These are phyloP conservation scores for Pluvialis apricaria DNA, from an alignment of 2,113 vertebrate genomes.

Conservation along the genomic window DNA sequence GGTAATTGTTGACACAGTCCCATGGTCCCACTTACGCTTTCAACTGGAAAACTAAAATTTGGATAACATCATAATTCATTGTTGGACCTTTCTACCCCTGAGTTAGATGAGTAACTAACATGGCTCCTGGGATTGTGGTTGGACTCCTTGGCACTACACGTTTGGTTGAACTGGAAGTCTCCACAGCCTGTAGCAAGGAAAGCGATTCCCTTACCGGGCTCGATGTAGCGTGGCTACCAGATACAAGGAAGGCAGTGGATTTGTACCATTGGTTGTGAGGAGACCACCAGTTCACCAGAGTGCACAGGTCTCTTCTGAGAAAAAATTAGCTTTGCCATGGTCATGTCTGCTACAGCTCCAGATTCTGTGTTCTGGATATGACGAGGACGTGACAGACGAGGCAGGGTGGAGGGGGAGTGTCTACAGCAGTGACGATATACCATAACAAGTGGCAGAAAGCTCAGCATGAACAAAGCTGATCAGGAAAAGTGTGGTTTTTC, in stretches of 20 bases:
- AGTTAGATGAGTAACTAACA: constrained; percentile 28
- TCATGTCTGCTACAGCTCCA: not conserved
- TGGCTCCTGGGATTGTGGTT: not conserved
- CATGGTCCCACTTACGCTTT: not conserved
- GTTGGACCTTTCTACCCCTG: not conserved
- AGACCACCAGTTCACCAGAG: not conserved
- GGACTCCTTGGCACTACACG: not conserved
- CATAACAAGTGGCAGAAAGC: not conserved
- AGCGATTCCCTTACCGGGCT: not conserved
- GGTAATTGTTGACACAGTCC: constrained; percentile 50
- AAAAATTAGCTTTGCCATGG: not conserved
- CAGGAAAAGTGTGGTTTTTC: not conserved
- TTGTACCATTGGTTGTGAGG: not conserved
- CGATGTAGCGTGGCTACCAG: not conserved
- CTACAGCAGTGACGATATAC: not conserved
- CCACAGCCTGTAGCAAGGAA: not conserved
- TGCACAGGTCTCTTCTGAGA: not conserved
- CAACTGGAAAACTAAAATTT: constrained; percentile 44
- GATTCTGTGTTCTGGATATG: accelerated
- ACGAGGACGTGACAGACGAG: not conserved
- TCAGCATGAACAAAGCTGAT: not conserved
- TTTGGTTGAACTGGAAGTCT: not conserved
- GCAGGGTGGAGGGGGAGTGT: too few relatives aligned
- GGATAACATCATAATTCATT: constrained; percentile 38
- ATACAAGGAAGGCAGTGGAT: not conserved